A percentile compares a stretch with the other conserved stretches of the same genome.
phyloP scores from a whole-genome alignment of 2,113 vertebrate genomes.

The Coreoperca whiteheadi region DNA sequence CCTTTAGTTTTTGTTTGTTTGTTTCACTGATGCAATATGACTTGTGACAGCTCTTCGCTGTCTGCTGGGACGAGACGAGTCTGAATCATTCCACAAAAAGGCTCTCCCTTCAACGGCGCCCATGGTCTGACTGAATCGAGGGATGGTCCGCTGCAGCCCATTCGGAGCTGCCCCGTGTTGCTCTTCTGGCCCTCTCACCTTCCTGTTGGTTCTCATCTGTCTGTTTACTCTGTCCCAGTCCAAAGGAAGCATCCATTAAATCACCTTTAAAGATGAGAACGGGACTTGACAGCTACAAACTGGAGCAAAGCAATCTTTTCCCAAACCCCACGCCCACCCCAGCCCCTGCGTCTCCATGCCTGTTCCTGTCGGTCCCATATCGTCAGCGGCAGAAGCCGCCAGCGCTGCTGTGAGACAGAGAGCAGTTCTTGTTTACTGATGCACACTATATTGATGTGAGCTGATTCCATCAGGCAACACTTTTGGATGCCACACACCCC shows the following conservation, averaged over 20 bases:
- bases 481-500: conserved; percentile 66
- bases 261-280: conserved; percentile 66
- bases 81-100: conserved; percentile 72
- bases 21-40: conserved; percentile 68
- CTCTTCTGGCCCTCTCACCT: conserved; percentile 66
- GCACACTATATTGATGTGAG: conserved; percentile 77
- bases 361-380: conserved; percentile 70
- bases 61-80: conserved; percentile 65
- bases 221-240: conserved; percentile 61
- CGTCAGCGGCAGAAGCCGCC: conserved; percentile 62
- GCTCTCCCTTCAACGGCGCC: conserved; percentile 49
- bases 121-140: conserved; percentile 33
- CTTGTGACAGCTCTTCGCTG: conserved; percentile 75
- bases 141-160: conserved; percentile 34
- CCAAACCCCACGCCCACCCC: conserved; percentile 45
- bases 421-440: conserved; percentile 76
- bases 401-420: conserved; percentile 60
- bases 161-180: conserved; percentile 39
- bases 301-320: conserved; percentile 75
- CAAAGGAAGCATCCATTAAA: conserved; percentile 68
- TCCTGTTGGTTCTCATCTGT: conserved; percentile 66
- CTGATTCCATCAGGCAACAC: conserved; percentile 82
- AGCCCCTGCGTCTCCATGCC: conserved; percentile 46
- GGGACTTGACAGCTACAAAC: conserved; percentile 77
- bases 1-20: conserved; percentile 59